These are phyloP conservation scores for Zootoca vivipara DNA, from an alignment of 2,113 vertebrate genomes.

Conservation along the genomic window DNA sequence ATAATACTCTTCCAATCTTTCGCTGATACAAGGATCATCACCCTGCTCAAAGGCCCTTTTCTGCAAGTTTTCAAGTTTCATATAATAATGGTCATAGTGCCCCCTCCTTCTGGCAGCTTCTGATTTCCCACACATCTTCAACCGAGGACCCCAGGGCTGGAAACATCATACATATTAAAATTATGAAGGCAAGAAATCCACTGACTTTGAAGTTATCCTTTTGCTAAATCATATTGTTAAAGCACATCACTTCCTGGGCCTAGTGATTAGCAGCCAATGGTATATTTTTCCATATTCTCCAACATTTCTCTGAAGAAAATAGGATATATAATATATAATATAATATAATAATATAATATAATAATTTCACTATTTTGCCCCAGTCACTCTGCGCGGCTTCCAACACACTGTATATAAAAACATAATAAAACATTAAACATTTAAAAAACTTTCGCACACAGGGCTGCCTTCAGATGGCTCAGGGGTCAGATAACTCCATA, in stretches of 20 bases:
- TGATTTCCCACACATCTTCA: slow-evolving; percentile 56
- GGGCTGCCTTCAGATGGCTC: too few relatives aligned
- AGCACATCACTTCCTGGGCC: neutral
- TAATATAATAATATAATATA: too few relatives aligned
- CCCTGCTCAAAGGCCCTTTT: slow-evolving; percentile 55
- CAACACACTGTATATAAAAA: too few relatives aligned
- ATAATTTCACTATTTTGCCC: neutral
- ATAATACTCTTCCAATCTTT: slow-evolving; percentile 52
- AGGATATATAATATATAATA: too few relatives aligned
- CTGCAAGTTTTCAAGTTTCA: slow-evolving; percentile 76
- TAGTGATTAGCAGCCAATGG: neutral
- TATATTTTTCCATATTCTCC: neutral
- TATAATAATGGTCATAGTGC: slow-evolving; percentile 77
- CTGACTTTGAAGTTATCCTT: neutral
- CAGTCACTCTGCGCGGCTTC: too few relatives aligned
- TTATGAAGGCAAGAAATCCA: slow-evolving; percentile 14
- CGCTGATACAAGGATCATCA: slow-evolving; percentile 43
- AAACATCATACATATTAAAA: slow-evolving; percentile 28
- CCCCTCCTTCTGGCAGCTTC: slow-evolving; percentile 41
- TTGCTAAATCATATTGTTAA: neutral
- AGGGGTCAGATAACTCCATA: too few relatives aligned
- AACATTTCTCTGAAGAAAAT: neutral
- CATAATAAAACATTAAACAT: too few relatives aligned
- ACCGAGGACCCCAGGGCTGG: slow-evolving; percentile 57
- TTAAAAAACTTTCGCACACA: too few relatives aligned